phyloP scores from a whole-genome alignment of 2,888 invertebrate genomes.

The Agrotis puta region DNA sequence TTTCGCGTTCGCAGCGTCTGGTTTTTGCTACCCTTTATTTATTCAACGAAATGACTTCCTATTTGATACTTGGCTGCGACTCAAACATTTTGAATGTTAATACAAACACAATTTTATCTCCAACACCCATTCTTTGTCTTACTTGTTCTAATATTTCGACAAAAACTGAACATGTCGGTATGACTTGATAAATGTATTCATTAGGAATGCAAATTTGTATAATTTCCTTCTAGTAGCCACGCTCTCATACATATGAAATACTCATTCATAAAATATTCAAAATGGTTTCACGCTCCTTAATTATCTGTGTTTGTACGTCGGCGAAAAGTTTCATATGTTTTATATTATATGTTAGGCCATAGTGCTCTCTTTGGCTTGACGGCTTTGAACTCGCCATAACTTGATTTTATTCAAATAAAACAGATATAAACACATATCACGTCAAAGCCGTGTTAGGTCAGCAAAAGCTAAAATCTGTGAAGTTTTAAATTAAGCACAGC shows the following conservation, averaged over 20 bases:
- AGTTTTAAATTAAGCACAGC: constrained; percentile 30
- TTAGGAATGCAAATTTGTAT: constrained; percentile 86
- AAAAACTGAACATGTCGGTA: constrained; percentile 60
- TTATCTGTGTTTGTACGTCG: constrained; percentile 87
- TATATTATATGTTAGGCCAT: constrained; percentile 60
- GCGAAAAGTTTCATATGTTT: constrained; percentile 80
- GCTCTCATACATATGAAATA: constrained; percentile 89
- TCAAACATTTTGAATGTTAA: constrained; percentile 57
- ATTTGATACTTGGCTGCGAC: constrained; percentile 60
- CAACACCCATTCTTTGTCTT: constrained; percentile 31
- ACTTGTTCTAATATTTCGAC: constrained; percentile 52
- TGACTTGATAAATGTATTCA: constrained; percentile 81
- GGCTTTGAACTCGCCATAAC: neutral
- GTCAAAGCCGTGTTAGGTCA: constrained; percentile 3
- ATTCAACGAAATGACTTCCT: constrained; percentile 55
- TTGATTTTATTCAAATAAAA: neutral
- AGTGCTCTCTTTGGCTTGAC: constrained; percentile 20
- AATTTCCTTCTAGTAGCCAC: constrained; percentile 87
- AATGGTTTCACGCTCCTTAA: constrained; percentile 89
- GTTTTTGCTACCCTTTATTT: constrained; percentile 52
- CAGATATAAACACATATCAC: neutral
- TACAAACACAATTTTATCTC: constrained; percentile 54
- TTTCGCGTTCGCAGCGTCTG: constrained; percentile 46
- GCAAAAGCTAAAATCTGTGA: constrained; percentile 16
- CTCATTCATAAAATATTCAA: constrained; percentile 89